Conservation (phyloP, 1,140 invertebrate species). For the Ganaspis sp. region DNA sequence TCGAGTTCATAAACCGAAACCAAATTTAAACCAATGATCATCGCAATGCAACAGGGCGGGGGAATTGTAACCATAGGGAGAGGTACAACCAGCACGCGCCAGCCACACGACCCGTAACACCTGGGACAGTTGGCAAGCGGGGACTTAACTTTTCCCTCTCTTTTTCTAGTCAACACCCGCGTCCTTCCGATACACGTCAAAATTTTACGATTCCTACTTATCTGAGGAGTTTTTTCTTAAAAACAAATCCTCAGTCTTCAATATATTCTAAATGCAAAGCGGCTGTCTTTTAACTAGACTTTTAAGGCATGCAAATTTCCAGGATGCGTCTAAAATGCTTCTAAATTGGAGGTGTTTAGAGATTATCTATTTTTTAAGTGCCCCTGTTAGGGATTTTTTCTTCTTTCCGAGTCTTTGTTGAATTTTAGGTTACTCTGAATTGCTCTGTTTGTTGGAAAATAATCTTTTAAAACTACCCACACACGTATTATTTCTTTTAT, state of each 20-base stretch:
- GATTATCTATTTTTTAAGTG: background rate
- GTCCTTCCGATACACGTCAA: slow-evolving; percentile 13
- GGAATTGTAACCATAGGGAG: slow-evolving; percentile 56
- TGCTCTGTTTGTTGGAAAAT: too few relatives aligned
- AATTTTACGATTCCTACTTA: slow-evolving; percentile 18
- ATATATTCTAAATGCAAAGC: slow-evolving; percentile 2
- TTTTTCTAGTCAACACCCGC: slow-evolving; percentile 29
- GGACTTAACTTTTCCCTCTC: slow-evolving; percentile 41
- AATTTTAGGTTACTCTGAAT: too few relatives aligned
- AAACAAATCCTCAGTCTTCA: background rate
- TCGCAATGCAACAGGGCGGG: slow-evolving; percentile 47
- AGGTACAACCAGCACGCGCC: slow-evolving; percentile 66
- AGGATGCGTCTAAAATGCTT: background rate
- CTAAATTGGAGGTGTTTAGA: background rate
- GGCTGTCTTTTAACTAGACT: too few relatives aligned
- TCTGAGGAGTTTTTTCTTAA: background rate
- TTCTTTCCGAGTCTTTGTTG: too few relatives aligned
- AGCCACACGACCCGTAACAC: slow-evolving; percentile 70
- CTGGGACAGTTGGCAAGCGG: slow-evolving; percentile 74
- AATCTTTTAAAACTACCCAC: too few relatives aligned
- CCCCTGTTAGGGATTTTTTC: too few relatives aligned
- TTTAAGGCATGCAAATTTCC: background rate
- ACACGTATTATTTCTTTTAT: too few relatives aligned
- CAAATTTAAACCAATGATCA: slow-evolving; percentile 32
- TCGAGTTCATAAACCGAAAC: slow-evolving; percentile 65